A percentile compares a stretch with the other conserved stretches of the same genome.
Conservation (phyloP, 2,113 vertebrate species). For the Uropsilus gracilis region DNA sequence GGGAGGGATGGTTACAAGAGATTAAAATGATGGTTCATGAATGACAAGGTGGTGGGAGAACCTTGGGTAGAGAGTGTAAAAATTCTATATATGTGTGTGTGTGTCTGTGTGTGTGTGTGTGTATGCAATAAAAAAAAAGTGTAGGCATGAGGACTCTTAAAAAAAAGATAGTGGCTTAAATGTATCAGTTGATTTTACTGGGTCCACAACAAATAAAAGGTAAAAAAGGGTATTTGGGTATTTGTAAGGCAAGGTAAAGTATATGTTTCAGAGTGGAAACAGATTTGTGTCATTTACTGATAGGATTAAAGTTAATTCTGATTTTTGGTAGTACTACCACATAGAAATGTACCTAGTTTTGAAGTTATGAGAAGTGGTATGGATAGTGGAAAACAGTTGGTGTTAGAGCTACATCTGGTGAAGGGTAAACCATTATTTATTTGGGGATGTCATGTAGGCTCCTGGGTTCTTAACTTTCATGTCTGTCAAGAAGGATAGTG, state of each 20-base stretch:
- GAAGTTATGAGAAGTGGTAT: not conserved
- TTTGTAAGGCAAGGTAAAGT: conserved; percentile 10
- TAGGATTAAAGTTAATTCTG: not conserved
- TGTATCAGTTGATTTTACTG: not conserved
- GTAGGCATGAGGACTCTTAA: no score
- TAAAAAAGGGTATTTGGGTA: not conserved
- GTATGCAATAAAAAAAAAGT: no score
- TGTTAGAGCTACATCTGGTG: not conserved
- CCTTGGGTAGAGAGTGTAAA: no score
- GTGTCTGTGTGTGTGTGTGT: no score
- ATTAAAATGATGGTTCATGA: no score
- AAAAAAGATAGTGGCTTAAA: no score
- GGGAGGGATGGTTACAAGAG: no score
- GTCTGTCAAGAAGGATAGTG: not conserved
- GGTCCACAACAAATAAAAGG: not conserved
- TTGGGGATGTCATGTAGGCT: not conserved
- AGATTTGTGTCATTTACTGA: not conserved
- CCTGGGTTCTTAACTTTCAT: not conserved
- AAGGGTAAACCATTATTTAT: not conserved
- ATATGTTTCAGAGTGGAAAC: not conserved
- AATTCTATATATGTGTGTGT: no score
- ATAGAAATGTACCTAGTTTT: not conserved
- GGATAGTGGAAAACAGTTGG: not conserved
- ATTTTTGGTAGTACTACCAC: not conserved
- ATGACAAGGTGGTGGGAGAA: no score